Base-by-base conservation (phyloP, 2,797 vertebrate genomes). In the Anguilla anguilla region DNA sequence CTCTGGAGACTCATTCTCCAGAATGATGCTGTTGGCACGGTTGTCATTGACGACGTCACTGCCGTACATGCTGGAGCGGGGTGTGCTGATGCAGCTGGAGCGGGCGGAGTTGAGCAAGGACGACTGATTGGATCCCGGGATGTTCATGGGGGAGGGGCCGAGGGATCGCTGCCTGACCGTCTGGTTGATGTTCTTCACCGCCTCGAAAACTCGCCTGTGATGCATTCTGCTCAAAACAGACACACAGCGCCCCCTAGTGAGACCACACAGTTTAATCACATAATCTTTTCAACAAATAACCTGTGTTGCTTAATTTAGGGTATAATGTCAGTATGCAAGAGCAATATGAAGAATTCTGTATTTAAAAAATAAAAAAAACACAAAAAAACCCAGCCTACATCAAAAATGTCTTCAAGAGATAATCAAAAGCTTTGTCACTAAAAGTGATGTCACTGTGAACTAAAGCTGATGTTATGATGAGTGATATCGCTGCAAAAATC, bases 41-140 rank as follows among this genome's bases (percentile, higher is more conserved):
- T 99, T 99, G 95, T 99, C 98, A 84, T 97, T 94, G 91, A 97
- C 82, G 77, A 97, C 92, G 46, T 99, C 98, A 1, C 98, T 97
- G 22, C 97, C 97, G 4, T 98, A 98, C 90, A 98, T 97, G 94
- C 96, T 97, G 91, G 97, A 98, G 86, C 97, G 95, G 7, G 98
- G 98, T 5, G 99, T 99, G 94, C 97, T 98, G 92, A 97, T 90
- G 69, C 97, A 97, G 94, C 98, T 99, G 87, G 98, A 99, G 89
- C 97, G 97, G 72, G 97, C 94, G 0, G 98, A 99, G 95, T 97
- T 98, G 93, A 98, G 91, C 87, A 96, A 96, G 0, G 99, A 99
- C 13, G 97, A 98, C 94, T 97, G 98, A 94, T 99, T 99, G 90
- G 99, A 99, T 84, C 99, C 99, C 0, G 99, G 99, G 97, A 99